A percentile compares a stretch with the other conserved stretches of the same genome.
Evolutionary conservation across 2,113 vertebrate genomes (phyloP).

Genomic region (Plecotus auritus): DNA sequence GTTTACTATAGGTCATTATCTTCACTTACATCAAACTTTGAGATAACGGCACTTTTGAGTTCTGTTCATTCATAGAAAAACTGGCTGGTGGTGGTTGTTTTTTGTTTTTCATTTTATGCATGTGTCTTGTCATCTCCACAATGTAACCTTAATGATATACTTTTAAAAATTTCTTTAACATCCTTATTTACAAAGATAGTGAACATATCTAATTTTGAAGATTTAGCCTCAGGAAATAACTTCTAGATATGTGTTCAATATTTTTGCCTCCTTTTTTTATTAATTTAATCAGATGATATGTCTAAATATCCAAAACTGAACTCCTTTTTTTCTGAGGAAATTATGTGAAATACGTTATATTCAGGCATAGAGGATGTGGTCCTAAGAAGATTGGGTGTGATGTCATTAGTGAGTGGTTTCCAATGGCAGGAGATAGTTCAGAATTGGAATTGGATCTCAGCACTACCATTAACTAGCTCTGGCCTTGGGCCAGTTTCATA

Average conservation of each 20-base stretch:
- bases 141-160: background rate
- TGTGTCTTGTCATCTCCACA: background rate
- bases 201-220: background rate
- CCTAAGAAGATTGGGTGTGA: background rate
- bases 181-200: constrained; percentile 1
- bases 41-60: background rate
- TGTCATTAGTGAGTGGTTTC: background rate
- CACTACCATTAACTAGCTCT: background rate
- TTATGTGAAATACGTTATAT: background rate
- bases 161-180: background rate
- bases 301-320: background rate
- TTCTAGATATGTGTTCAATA: background rate
- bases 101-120: background rate
- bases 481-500: background rate
- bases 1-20: background rate
- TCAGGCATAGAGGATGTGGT: background rate
- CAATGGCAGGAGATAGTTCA: background rate
- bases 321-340: background rate
- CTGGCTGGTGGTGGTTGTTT: background rate
- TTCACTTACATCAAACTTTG: background rate
- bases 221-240: background rate
- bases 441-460: background rate
- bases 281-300: background rate
- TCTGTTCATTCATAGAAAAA: background rate
- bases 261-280: background rate